Conservation (phyloP, 2,888 invertebrate species). For the Trimorus sp. region DNA sequence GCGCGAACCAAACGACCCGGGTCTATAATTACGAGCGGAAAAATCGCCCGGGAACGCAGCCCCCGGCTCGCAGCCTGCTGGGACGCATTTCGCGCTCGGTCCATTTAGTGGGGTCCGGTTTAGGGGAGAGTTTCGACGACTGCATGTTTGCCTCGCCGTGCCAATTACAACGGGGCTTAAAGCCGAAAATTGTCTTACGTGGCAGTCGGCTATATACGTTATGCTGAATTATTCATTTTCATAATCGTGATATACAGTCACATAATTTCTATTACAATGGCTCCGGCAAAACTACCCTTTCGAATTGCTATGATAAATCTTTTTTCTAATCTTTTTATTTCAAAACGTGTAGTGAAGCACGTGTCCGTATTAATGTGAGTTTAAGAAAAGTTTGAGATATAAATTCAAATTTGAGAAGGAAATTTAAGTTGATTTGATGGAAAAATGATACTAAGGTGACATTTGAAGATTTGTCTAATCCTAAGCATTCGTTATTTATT, state of each 20-base stretch:
- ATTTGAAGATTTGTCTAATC: too few species aligned
- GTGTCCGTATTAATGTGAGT: too few species aligned
- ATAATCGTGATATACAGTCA: not conserved
- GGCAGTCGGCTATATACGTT: not conserved
- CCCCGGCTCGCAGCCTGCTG: conserved; percentile 31
- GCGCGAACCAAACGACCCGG: conserved; percentile 9
- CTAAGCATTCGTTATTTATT: too few species aligned
- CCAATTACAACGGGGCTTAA: conserved; percentile 51
- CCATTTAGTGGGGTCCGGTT: conserved; percentile 49
- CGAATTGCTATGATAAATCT: too few species aligned
- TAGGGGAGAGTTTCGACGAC: conserved; percentile 36
- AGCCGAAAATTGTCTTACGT: conserved; percentile 44
- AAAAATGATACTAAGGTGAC: too few species aligned
- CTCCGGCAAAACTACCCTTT: too few species aligned
- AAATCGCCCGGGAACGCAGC: conserved; percentile 32
- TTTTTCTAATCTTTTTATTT: too few species aligned
- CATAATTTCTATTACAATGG: too few species aligned
- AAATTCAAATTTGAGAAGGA: too few species aligned
- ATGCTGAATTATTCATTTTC: not conserved
- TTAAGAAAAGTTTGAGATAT: too few species aligned
- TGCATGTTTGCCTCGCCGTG: conserved; percentile 35
- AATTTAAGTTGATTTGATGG: too few species aligned
- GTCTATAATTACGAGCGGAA: conserved; percentile 47
- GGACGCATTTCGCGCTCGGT: conserved; percentile 54
- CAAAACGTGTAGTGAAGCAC: too few species aligned